Conservation (phyloP, 1,140 invertebrate genomes). For the Oreohelix idahoensis region DNA sequence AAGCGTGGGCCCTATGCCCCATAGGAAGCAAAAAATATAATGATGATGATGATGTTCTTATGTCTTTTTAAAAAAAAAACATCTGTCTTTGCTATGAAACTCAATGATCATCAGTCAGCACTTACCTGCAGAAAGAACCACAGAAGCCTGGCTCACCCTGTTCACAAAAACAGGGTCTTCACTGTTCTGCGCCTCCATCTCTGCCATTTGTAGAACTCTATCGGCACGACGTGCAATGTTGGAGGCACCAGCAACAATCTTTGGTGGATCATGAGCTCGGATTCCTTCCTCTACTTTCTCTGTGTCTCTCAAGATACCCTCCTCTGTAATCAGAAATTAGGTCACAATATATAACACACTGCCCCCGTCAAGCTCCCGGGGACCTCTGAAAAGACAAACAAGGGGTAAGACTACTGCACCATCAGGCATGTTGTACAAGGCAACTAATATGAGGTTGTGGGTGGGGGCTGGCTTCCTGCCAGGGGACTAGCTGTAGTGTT, state of each 20-base stretch:
- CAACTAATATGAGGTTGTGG: too few relatives aligned
- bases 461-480: too few relatives aligned
- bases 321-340: conserved; percentile 74
- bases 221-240: conserved; percentile 94
- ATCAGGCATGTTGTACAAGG: too few relatives aligned
- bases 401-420: too few relatives aligned
- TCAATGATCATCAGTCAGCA: neutral
- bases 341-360: too few relatives aligned
- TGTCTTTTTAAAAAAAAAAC: too few relatives aligned
- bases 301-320: conserved; percentile 90
- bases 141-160: conserved; percentile 86
- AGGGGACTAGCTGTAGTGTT: too few relatives aligned
- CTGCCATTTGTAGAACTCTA: conserved; percentile 93
- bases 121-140: conserved; percentile 85
- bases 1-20: too few relatives aligned
- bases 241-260: conserved; percentile 94
- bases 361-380: too few relatives aligned
- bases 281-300: conserved; percentile 96
- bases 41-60: too few relatives aligned
- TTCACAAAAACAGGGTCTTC: conserved; percentile 94
- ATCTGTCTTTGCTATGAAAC: neutral
- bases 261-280: conserved; percentile 85
- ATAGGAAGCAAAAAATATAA: too few relatives aligned
- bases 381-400: too few relatives aligned
- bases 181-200: conserved; percentile 97